Conservation (phyloP, 53 echinoderm and acorn worm species). For the Hippasteria phrygiana region DNA sequence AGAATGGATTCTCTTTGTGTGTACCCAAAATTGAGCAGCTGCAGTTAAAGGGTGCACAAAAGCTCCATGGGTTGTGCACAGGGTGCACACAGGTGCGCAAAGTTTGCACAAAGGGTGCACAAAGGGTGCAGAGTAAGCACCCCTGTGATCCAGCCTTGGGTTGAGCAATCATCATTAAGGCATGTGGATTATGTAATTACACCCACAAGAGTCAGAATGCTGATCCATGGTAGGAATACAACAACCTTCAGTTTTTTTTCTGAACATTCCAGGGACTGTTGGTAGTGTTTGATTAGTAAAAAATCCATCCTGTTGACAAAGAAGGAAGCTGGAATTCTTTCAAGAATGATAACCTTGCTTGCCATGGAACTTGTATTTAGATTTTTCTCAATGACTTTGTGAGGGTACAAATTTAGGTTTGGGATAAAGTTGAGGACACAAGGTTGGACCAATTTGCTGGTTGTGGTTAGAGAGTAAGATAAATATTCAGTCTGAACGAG, state of each 20-base stretch:
- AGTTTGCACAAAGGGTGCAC: neutral
- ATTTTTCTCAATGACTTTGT: too few relatives aligned
- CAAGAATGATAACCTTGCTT: slow-evolving; percentile 21
- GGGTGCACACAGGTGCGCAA: neutral
- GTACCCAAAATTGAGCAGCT: neutral
- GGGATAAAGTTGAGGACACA: too few relatives aligned
- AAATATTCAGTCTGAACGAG: neutral
- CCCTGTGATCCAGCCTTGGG: neutral
- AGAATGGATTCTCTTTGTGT: neutral
- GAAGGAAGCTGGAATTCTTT: slow-evolving; percentile 9
- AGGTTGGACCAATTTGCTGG: neutral
- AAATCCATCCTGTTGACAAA: slow-evolving; percentile 46
- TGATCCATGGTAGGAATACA: neutral
- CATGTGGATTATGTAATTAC: slow-evolving; percentile 33
- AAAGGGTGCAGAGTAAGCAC: neutral
- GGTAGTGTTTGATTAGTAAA: slow-evolving; percentile 15
- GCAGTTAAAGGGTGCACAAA: neutral
- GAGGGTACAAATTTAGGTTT: too few relatives aligned
- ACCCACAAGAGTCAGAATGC: neutral
- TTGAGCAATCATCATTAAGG: slow-evolving; percentile 32
- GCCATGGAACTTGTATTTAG: slow-evolving; percentile 5
- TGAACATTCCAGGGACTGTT: slow-evolving; percentile 11
- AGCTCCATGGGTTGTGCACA: neutral
- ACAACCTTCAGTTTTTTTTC: neutral
- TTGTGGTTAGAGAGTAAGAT: neutral